Percentiles rank a stretch among this genome's conserved stretches.
Evolutionary conservation across 1,140 invertebrate species (phyloP).

Genomic region (Drosophila sp.): DNA sequence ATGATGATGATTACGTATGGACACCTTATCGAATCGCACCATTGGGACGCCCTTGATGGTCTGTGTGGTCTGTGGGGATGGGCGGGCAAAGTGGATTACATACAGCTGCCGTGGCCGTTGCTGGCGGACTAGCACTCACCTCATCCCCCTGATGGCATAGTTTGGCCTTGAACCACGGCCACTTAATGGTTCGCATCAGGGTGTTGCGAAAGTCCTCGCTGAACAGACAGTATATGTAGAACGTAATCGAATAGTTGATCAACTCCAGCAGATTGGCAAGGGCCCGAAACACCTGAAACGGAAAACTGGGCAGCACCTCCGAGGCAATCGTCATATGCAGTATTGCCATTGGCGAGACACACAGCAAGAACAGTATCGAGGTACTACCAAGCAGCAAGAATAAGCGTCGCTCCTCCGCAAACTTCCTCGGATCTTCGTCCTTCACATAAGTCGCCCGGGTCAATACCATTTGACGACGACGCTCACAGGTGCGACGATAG

Average conservation of each 20-base stretch:
- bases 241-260: conserved; percentile 91
- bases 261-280: conserved; percentile 90
- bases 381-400: conserved; percentile 90
- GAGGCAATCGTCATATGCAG: conserved; percentile 89
- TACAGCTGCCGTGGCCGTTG: conserved; percentile 52
- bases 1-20: conserved; percentile 72
- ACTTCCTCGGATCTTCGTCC: conserved; percentile 88
- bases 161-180: conserved; percentile 85
- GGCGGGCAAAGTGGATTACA: conserved; percentile 58
- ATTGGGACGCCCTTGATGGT: conserved; percentile 55
- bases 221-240: conserved; percentile 92
- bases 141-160: conserved; percentile 75
- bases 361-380: conserved; percentile 90
- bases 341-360: conserved; percentile 91
- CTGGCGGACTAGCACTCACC: conserved; percentile 75
- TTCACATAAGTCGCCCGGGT: conserved; percentile 84
- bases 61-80: conserved; percentile 55
- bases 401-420: conserved; percentile 89
- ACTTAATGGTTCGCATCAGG: conserved; percentile 88
- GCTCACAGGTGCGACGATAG: conserved; percentile 88
- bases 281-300: conserved; percentile 90
- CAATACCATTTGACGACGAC: conserved; percentile 87
- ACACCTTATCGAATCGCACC: conserved; percentile 72
- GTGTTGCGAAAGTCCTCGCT: conserved; percentile 91
- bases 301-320: conserved; percentile 87